Conservation (phyloP, 2,888 invertebrate genomes). For the Heliconius ethilla region DNA sequence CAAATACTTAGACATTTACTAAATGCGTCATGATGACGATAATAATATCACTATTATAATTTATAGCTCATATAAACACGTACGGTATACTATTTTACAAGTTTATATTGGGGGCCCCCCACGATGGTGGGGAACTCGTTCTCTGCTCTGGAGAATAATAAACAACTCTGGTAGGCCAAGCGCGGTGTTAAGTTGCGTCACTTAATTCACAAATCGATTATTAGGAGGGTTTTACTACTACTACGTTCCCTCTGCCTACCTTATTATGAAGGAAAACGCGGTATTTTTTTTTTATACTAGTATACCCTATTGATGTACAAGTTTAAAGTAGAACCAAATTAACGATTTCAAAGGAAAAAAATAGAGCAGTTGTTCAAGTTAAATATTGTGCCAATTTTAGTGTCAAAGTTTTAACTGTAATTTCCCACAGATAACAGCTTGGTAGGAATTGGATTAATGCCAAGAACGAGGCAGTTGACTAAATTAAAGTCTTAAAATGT, state of each 20-base stretch:
- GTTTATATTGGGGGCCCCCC: too few relatives aligned
- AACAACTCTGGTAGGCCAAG: too few relatives aligned
- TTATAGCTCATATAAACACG: too few relatives aligned
- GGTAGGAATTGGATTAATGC: neutral
- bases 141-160: too few relatives aligned
- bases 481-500: constrained; percentile 8
- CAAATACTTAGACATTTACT: neutral
- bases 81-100: too few relatives aligned
- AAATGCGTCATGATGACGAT: neutral
- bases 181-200: too few relatives aligned
- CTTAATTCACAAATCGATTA: too few relatives aligned
- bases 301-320: too few relatives aligned
- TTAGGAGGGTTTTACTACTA: too few relatives aligned
- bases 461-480: constrained; percentile 7
- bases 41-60: neutral
- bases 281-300: neutral
- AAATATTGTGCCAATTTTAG: constrained; percentile 11
- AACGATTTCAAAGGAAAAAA: neutral
- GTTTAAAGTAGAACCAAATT: neutral
- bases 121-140: too few relatives aligned
- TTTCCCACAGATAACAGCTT: constrained; percentile 12
- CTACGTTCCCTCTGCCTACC: neutral
- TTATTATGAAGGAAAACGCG: neutral
- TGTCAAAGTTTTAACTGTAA: constrained; percentile 12
- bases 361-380: neutral